phyloP scores from a whole-genome alignment of 2,113 vertebrate genomes.

The Apodemus speciosus region DNA sequence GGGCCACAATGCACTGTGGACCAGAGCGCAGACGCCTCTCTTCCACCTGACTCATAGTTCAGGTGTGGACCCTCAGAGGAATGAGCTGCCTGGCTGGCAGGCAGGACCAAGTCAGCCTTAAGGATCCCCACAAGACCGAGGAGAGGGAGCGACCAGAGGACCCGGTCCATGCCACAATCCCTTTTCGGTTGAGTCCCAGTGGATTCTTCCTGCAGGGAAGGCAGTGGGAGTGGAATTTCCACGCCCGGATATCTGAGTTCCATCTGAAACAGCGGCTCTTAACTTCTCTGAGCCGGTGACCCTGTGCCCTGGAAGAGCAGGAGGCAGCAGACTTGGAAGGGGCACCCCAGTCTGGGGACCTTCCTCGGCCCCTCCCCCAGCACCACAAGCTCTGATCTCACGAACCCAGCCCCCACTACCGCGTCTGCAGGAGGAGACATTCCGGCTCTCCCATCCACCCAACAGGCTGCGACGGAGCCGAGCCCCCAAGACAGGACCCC shows the following conservation, averaged over 20 bases:
- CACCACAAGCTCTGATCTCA: neutral
- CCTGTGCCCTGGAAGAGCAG: neutral
- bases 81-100: neutral
- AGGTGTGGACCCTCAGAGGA: too few relatives aligned
- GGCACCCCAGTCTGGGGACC: neutral
- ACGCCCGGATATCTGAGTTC: neutral
- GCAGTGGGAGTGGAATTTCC: neutral
- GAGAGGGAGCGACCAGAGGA: neutral
- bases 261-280: neutral
- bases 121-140: neutral
- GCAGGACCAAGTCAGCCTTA: too few relatives aligned
- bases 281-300: neutral
- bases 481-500: slow-evolving; percentile 41
- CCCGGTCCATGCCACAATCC: neutral
- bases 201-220: neutral
- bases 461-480: neutral
- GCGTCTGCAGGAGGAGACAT: neutral
- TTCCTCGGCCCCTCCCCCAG: neutral
- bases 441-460: neutral
- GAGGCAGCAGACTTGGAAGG: neutral
- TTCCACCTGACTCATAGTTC: neutral
- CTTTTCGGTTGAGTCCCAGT: too few relatives aligned
- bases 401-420: neutral
- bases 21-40: neutral
- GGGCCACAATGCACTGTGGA: neutral